Evolutionary conservation across 2,888 invertebrate genomes (phyloP).

Genomic region (Belgica antarctica): DNA sequence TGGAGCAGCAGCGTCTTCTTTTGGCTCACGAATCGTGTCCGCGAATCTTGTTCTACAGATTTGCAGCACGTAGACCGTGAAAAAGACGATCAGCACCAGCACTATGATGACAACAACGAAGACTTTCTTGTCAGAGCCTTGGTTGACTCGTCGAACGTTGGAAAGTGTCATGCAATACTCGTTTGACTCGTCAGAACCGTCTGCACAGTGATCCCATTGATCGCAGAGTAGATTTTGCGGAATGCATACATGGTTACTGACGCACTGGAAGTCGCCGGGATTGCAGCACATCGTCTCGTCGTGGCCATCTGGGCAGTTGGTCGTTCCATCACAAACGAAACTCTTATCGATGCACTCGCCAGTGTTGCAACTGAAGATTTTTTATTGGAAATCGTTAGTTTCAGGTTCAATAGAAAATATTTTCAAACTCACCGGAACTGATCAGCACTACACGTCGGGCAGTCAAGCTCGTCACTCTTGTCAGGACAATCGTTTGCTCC

Average conservation of each 20-base stretch:
- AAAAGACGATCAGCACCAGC: slow-evolving; percentile 59
- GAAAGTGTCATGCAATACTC: slow-evolving; percentile 59
- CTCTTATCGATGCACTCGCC: slow-evolving; percentile 63
- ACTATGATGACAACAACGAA: slow-evolving; percentile 61
- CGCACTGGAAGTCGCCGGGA: slow-evolving; percentile 65
- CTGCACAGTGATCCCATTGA: slow-evolving; percentile 73
- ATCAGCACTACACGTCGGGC: slow-evolving; percentile 67
- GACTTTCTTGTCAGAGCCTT: slow-evolving; percentile 57
- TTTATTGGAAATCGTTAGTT: background rate
- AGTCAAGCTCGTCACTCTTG: slow-evolving; percentile 75
- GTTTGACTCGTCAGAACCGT: slow-evolving; percentile 75
- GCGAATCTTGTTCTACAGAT: slow-evolving; percentile 58
- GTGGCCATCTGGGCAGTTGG: slow-evolving; percentile 66
- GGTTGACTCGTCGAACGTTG: slow-evolving; percentile 55
- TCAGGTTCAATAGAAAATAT: slow-evolving; percentile 51
- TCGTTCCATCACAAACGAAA: slow-evolving; percentile 63
- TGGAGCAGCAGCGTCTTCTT: slow-evolving; percentile 66
- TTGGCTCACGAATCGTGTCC: slow-evolving; percentile 57
- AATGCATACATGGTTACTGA: slow-evolving; percentile 71
- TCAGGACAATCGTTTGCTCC: slow-evolving; percentile 79
- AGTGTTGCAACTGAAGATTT: slow-evolving; percentile 50
- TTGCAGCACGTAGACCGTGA: slow-evolving; percentile 58
- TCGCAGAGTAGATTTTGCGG: slow-evolving; percentile 69
- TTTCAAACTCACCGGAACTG: slow-evolving; percentile 59
- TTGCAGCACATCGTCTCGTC: slow-evolving; percentile 71